These are phyloP conservation scores for Tetranychus urticae DNA, from an alignment of 1,140 invertebrate species.

Conservation along the genomic window DNA sequence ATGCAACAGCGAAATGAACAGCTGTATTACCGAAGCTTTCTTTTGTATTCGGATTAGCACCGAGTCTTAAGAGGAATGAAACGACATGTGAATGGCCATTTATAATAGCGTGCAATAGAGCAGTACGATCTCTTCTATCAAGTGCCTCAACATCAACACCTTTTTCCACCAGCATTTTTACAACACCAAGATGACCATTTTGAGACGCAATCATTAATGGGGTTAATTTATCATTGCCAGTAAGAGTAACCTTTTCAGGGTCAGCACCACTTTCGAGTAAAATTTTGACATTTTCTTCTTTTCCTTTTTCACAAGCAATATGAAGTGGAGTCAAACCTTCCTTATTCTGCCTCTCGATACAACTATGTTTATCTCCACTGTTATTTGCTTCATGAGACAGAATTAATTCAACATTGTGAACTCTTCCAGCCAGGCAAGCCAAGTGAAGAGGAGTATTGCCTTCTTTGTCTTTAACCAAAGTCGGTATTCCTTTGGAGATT, in stretches of 20 bases:
- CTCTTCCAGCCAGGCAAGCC: slow-evolving; percentile 22
- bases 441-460: slow-evolving; percentile 25
- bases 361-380: background rate
- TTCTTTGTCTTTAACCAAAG: slow-evolving; percentile 17
- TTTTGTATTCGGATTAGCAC: slow-evolving; percentile 22
- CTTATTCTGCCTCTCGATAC: slow-evolving; percentile 6
- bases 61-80: slow-evolving; percentile 25
- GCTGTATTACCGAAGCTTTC: slow-evolving; percentile 28
- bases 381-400: slow-evolving; percentile 10
- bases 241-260: slow-evolving; percentile 22
- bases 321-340: slow-evolving; percentile 14
- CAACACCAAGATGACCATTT: slow-evolving; percentile 22
- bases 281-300: slow-evolving; percentile 20
- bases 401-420: slow-evolving; percentile 25
- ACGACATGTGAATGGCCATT: slow-evolving; percentile 27
- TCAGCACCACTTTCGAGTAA: slow-evolving; percentile 22
- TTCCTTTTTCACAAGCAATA: slow-evolving; percentile 13
- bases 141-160: slow-evolving; percentile 21
- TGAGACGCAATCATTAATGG: slow-evolving; percentile 26
- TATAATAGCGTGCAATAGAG: slow-evolving; percentile 27
- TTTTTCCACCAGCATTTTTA: slow-evolving; percentile 21
- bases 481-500: slow-evolving; percentile 16
- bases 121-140: slow-evolving; percentile 26
- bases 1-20: slow-evolving; percentile 29
- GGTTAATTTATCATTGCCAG: slow-evolving; percentile 22